These are phyloP conservation scores for Brachypalpus laphriformis DNA, from an alignment of 2,888 invertebrate species.

Conservation along the genomic window DNA sequence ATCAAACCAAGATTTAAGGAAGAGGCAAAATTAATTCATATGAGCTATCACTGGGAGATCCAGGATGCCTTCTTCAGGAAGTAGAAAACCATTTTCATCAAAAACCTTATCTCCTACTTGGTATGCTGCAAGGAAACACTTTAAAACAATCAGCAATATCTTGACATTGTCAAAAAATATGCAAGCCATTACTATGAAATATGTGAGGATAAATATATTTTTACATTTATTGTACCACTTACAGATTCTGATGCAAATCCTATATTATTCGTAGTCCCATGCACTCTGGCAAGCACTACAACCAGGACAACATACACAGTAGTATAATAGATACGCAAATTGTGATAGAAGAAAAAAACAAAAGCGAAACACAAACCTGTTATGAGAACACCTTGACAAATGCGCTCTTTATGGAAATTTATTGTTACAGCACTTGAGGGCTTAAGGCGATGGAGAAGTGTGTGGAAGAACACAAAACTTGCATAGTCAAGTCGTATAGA, in stretches of 20 bases:
- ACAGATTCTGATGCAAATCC: not conserved
- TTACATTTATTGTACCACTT: conserved; percentile 15
- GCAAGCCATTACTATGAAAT: not conserved
- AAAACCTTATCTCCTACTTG: not conserved
- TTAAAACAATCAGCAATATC: conserved; percentile 16
- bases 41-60: too few species aligned
- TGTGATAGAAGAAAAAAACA: conserved; percentile 1
- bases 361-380: conserved; percentile 40
- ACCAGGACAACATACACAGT: not conserved
- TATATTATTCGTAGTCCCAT: not conserved
- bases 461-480: conserved; percentile 1
- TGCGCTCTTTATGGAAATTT: conserved; percentile 70
- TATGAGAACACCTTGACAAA: conserved; percentile 70
- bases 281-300: not conserved
- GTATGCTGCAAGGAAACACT: not conserved
- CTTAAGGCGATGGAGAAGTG: not conserved
- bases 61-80: too few species aligned
- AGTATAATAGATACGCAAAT: conserved; percentile 22
- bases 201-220: not conserved
- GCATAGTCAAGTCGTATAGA: conserved; percentile 14
- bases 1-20: too few species aligned
- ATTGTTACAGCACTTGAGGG: conserved; percentile 49
- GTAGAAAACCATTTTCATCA: too few species aligned
- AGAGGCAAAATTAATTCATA: too few species aligned
- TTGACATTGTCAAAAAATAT: not conserved